phyloP scores from a whole-genome alignment of 2,797 vertebrate genomes.

The Picus viridis region DNA sequence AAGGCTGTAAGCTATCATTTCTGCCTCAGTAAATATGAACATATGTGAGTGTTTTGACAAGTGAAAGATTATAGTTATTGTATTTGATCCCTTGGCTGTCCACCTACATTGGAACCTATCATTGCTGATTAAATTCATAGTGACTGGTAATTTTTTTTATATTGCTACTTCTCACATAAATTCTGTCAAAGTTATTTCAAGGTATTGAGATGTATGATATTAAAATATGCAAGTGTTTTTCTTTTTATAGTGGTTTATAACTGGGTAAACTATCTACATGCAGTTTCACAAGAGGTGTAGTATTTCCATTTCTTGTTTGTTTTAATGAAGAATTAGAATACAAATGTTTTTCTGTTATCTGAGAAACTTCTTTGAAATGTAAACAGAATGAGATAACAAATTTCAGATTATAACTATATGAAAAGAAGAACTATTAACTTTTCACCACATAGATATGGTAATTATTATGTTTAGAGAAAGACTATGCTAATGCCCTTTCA shows the following conservation, averaged over 20 bases:
- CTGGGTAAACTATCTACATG: not conserved
- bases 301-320: not conserved
- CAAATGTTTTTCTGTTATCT: not conserved
- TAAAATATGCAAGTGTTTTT: not conserved
- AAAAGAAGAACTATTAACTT: conserved; percentile 29
- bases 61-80: conserved; percentile 43
- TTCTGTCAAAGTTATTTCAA: not conserved
- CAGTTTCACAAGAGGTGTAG: not conserved
- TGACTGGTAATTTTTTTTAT: not conserved
- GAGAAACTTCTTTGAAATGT: not conserved
- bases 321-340: not conserved
- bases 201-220: not conserved
- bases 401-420: not conserved
- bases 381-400: not conserved
- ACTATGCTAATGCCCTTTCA: not conserved
- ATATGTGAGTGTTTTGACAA: conserved; percentile 71
- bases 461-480: conserved; percentile 33
- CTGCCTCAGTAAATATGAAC: conserved; percentile 64
- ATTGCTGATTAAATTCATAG: conserved; percentile 27
- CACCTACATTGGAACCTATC: conserved; percentile 16
- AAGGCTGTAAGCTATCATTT: conserved; percentile 61
- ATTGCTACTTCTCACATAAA: conserved; percentile 18
- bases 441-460: not conserved
- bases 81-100: conserved; percentile 40
- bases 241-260: not conserved